Percentiles rank a stretch among this genome's conserved stretches.
Evolutionary conservation across 2,888 invertebrate species (phyloP).

Genomic region (Erynnis tages): DNA sequence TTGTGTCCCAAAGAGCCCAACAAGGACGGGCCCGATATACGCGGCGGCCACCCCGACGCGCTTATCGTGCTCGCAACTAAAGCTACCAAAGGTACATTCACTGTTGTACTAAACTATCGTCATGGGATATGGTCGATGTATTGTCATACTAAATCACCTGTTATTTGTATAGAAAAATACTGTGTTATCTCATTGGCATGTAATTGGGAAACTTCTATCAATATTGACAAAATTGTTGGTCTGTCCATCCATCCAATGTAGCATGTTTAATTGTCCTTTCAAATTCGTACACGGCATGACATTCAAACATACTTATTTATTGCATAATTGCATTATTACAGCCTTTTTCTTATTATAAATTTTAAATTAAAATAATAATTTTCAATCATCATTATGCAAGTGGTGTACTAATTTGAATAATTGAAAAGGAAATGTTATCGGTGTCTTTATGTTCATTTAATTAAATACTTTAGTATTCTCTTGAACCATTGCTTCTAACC

Average conservation of each 20-base stretch:
- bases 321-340: too few species aligned
- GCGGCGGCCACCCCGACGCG: slow-evolving; percentile 96
- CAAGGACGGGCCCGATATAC: slow-evolving; percentile 93
- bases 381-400: too few species aligned
- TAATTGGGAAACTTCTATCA: neutral
- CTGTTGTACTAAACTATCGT: slow-evolving; percentile 6
- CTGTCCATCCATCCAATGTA: neutral
- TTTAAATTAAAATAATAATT: too few species aligned
- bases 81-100: slow-evolving; percentile 89
- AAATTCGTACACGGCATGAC: too few species aligned
- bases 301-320: too few species aligned
- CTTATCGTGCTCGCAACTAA: slow-evolving; percentile 97
- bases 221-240: neutral
- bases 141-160: neutral
- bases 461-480: slow-evolving; percentile 6
- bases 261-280: too few species aligned
- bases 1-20: slow-evolving; percentile 91
- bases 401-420: too few species aligned
- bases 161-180: neutral
- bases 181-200: slow-evolving; percentile 12
- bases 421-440: too few species aligned
- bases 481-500: slow-evolving; percentile 59
- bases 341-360: too few species aligned
- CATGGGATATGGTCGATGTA: slow-evolving; percentile 3
- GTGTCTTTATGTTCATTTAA: too few species aligned